A percentile compares a stretch with the other conserved stretches of the same genome.
These are phyloP conservation scores for Serinus canaria DNA, from an alignment of 2,113 vertebrate species.

Conservation along the genomic window DNA sequence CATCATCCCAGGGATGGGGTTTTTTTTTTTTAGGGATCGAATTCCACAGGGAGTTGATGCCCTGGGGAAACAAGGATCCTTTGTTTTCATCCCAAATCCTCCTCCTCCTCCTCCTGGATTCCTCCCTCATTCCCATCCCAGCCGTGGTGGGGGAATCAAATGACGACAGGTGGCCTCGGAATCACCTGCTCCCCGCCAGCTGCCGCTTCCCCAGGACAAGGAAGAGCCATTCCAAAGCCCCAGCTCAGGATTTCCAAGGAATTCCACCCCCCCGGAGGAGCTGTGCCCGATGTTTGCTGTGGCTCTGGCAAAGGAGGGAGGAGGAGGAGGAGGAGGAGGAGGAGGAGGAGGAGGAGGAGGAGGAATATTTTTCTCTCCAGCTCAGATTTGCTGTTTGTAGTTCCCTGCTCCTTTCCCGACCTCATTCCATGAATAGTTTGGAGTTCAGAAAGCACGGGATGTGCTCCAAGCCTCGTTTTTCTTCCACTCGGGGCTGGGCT, in stretches of 20 bases:
- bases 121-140: not conserved
- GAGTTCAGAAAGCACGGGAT: not conserved
- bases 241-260: not conserved
- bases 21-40: not conserved
- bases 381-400: not conserved
- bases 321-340: not conserved
- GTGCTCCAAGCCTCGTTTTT: not conserved
- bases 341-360: not conserved
- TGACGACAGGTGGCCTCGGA: not conserved
- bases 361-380: not conserved
- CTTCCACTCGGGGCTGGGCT: fast-evolving
- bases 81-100: not conserved
- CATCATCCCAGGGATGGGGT: fast-evolving
- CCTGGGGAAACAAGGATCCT: not conserved
- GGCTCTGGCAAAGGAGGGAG: not conserved
- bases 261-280: not conserved
- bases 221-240: not conserved
- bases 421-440: not conserved
- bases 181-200: not conserved
- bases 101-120: not conserved
- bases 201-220: not conserved
- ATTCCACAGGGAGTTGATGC: not conserved
- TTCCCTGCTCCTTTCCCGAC: not conserved
- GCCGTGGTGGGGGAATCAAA: not conserved
- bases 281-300: not conserved